Evolutionary conservation across 53 echinoderm and acorn worm species (phyloP), one percentile per base, ranked within the genome.

Genomic region (Luidia sarsii): DNA sequence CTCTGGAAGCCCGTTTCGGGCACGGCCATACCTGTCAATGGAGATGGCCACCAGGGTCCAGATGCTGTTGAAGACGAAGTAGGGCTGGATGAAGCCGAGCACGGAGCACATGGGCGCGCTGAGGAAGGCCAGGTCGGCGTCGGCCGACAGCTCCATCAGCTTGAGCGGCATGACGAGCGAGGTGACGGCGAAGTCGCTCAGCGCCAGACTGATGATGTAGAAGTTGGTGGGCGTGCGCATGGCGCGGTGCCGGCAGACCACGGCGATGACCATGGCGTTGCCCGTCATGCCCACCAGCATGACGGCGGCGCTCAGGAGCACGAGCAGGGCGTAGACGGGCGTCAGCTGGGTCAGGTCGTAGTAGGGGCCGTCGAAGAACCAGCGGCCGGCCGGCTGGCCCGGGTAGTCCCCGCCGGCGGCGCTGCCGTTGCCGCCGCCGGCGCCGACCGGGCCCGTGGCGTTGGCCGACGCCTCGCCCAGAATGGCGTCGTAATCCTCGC

Each of bases 181-280:
- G 11, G 90, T 90, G 36, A 95, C 69, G 13, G 85, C 67, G 30
- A 95, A 81, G 66, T 95, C 95, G 54, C 95, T 95, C 64, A 88
- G 64, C 4, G 95, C 95, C 48, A 95, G 59, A 57, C 95, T 95
- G 48, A 95, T 80, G 46, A 95, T 95, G 79, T 95, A 95, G 65
- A 86, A 92, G 82, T 95, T 95, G 15, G 95, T 95, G 3, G 95
- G 90, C 18, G 95, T 95, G 45, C 90, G 80, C 95, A 95, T 95
- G 10, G 90, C 37, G 13, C 88, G 83, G 57, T 95, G 88, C 36
- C 88, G 74, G 75, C 90, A 85, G 4, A 95, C 86, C 28, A 90
- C 90, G 10, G 82, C 85, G 20, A 95, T 90, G 57, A 95, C 95
- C 88, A 95, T 90, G 29, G 92, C 51, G 81, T 95, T 95, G 7